Evolutionary conservation across 2,113 vertebrate genomes (phyloP), one percentile per base, ranked within the genome.

Genomic region (Rhinopomastus cyanomelas): DNA sequence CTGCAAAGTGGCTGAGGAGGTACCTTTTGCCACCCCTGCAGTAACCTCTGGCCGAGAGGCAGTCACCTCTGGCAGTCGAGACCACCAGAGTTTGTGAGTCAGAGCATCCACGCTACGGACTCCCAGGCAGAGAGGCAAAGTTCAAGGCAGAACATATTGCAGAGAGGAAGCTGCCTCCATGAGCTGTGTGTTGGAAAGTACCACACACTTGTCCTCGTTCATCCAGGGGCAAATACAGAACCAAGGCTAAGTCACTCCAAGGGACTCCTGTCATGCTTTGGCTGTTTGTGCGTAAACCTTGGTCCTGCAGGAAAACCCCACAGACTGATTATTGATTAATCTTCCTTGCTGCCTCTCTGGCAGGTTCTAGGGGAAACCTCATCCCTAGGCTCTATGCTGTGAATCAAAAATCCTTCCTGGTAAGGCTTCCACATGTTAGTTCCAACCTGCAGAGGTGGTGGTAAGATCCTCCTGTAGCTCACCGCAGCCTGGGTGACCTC

Each of bases 91-190:
- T 84, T 59, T 81, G 68, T 80, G 86, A 81, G 74, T 87, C 83
- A 73, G 83, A 76, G 65, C 79, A 82, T 92, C 57, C 30, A 59
- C 82, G 87, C 69, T 84, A 62, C 16, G 64, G 67, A 92, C 60
- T 84, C 69, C 79, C 34, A 72, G 62, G 55, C 34, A 62, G 79
- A 62, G 55, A 64, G 16, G 27, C 69, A 81, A 80, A 94, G 90
- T 85, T 92, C 87, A 90, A 81, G 75, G 74, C 83, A 90, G 79
- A 94, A 89, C 83, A 59, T 76, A 72, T 26, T 55, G 65, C 64
- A 42, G 17, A 64, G 83, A 64, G 68, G 60, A 94, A 77, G 69
- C 39, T 73, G 49, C 34, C 18, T 51, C 69, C 15, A 64, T 4
- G 55, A 81, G 55, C 83, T n/a, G 48, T 1, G 1, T 7, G 0